Conservation (phyloP, 2,888 invertebrate species). For the Drosophila niveifrons region DNA sequence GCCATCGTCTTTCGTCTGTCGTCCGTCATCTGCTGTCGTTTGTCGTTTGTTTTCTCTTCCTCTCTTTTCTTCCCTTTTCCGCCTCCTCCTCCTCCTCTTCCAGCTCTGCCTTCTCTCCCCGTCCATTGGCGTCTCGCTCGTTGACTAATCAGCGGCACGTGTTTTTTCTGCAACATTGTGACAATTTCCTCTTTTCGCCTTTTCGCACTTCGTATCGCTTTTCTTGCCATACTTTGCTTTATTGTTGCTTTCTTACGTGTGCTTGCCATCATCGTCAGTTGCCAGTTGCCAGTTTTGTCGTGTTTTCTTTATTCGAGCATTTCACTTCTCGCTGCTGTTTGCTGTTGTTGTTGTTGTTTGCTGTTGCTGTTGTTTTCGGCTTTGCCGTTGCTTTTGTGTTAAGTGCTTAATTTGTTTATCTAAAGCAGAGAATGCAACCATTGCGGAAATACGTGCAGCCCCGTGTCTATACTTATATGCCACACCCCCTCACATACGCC, state of each 20-base stretch:
- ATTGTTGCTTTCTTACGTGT: slow-evolving; percentile 55
- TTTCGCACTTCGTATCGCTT: slow-evolving; percentile 55
- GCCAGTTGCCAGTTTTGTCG: slow-evolving; percentile 24
- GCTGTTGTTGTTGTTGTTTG: slow-evolving; percentile 2
- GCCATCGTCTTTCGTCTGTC: background rate
- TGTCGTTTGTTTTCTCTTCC: slow-evolving; percentile 16
- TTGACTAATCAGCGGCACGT: slow-evolving; percentile 78
- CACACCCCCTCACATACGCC: background rate
- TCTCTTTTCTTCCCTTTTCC: background rate
- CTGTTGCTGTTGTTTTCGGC: slow-evolving; percentile 33
- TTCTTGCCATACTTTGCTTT: slow-evolving; percentile 31
- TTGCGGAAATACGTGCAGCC: slow-evolving; percentile 71
- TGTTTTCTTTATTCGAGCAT: slow-evolving; percentile 51
- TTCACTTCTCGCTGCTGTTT: slow-evolving; percentile 25
- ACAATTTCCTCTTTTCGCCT: slow-evolving; percentile 69
- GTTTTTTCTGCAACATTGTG: slow-evolving; percentile 76
- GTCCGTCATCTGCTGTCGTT: background rate
- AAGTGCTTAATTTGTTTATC: slow-evolving; percentile 72
- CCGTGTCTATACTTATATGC: slow-evolving; percentile 15
- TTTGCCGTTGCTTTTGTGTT: slow-evolving; percentile 42
- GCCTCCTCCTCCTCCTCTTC: background rate
- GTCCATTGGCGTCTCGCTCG: slow-evolving; percentile 24
- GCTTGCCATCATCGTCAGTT: slow-evolving; percentile 12
- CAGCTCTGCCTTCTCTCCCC: background rate
- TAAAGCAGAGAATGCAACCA: slow-evolving; percentile 61